A percentile compares a stretch with the other conserved stretches of the same genome.
Conservation (phyloP, 2,797 vertebrate species). For the Hippoglossus hippoglossus region DNA sequence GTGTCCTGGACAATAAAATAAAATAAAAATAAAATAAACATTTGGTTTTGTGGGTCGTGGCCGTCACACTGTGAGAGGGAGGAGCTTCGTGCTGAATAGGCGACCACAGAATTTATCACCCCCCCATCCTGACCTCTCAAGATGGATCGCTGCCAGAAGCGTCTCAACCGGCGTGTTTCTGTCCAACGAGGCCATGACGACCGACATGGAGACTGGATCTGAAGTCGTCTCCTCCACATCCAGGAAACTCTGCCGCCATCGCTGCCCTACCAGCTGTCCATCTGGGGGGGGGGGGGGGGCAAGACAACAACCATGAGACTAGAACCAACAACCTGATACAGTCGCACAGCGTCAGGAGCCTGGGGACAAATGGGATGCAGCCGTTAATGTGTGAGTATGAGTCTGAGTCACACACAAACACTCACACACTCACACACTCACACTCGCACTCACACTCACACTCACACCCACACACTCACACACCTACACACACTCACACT, state of each 20-base stretch:
- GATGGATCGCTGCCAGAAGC: conserved; percentile 90
- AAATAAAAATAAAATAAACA: no score
- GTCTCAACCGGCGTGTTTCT: conserved; percentile 88
- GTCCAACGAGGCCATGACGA: conserved; percentile 86
- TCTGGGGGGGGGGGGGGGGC: conserved; percentile 56
- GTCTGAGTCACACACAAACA: not conserved
- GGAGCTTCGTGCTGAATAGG: no score
- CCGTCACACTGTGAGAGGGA: no score
- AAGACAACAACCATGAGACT: no score
- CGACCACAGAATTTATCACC: no score
- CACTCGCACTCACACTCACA: no score
- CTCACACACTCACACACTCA: not conserved
- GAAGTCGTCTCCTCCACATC: conserved; percentile 45
- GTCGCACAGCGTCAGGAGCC: not conserved
- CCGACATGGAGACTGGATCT: conserved; percentile 70
- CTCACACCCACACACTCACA: not conserved
- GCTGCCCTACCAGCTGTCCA: conserved; percentile 72
- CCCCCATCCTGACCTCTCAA: conserved; percentile 81
- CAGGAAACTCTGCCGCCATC: conserved; percentile 50
- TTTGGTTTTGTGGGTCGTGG: no score
- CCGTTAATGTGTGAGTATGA: no score
- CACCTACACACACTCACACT: not conserved
- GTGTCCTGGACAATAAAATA: no score
- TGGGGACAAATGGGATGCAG: no score
- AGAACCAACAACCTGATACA: no score